Evolutionary conservation across 1,140 invertebrate genomes (phyloP), one percentile per base, ranked within the genome.

Genomic region (Acromyrmex echinatior): DNA sequence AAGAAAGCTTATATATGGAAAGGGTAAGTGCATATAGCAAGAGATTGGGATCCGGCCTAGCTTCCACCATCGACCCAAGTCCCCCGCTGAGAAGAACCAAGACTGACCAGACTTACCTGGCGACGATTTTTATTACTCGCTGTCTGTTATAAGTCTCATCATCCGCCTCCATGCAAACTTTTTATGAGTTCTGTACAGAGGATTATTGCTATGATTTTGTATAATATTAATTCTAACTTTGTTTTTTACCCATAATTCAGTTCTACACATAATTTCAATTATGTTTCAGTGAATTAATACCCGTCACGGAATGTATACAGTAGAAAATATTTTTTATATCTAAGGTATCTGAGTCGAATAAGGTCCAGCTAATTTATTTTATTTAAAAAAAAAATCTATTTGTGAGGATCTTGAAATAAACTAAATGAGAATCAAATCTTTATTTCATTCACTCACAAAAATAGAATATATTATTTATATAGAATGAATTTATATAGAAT

Each of bases 121-220:
- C 53, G 70, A 89, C 87, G 65, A 76, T 90, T 90, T 87, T 87
- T 90, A 89, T 90, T 85, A 76, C 82, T 79, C 79, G 39, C 84
- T 74, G 74, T n/a, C 82, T 21, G 35, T 79, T 78, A 21, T 21
- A 39, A 16, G 10, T 21, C 35, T 28, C 78, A 49, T 79, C 63
- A 21, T 87, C 51, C 80, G 71, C 66, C 78, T 56, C 21, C n/a
- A 60, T 31, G 63, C 45, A 35, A 70, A 63, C 49, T 73, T 77
- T 88, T 70, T 62, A 62, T 63, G 84, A 87, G 65, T 45, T 66
- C 18, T 21, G 28, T 10, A 39, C 35, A 39, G 35, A 18, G 12
- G 49, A 70, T 9, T 45, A 45, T 45, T 77, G 31, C 74, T 74
- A 78, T 56, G 35, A 49, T 62, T 71, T n/a, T 18, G 39, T 70